Conservation (phyloP, 2,113 vertebrate genomes). For the Leptobrachium ailaonicum region DNA sequence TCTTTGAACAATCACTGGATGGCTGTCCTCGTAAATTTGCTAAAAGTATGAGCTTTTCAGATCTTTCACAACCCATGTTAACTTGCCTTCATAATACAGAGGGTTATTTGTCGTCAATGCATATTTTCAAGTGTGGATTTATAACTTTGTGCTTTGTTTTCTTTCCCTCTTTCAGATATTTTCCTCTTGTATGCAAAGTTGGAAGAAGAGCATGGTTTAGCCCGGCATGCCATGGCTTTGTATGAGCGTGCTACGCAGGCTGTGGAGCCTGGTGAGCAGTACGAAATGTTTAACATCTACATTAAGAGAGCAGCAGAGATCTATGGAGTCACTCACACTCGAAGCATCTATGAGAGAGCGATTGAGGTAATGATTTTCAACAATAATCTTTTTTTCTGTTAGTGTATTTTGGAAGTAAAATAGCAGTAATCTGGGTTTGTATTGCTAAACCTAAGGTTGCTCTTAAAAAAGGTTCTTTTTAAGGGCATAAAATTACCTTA, state of each 20-base stretch:
- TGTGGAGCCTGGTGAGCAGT: constrained; percentile 78
- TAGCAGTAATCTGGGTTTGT: no score
- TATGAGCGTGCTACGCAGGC: constrained; percentile 87
- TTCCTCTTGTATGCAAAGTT: constrained; percentile 87
- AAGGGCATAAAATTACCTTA: no score
- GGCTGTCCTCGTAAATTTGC: constrained; percentile 87
- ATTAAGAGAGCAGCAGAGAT: constrained; percentile 90
- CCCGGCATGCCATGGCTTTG: constrained; percentile 89
- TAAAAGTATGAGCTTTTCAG: constrained; percentile 72
- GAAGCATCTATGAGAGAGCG: constrained; percentile 88
- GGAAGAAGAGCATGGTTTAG: constrained; percentile 88
- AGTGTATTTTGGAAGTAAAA: no score
- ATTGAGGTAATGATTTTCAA: constrained; percentile 74
- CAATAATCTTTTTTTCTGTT: not conserved
- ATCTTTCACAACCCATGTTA: not conserved
- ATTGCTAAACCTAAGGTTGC: no score
- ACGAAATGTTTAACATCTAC: constrained; percentile 94
- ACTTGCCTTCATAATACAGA: not conserved
- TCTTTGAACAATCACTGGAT: constrained; percentile 90
- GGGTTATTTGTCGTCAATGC: no score
- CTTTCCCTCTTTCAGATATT: constrained; percentile 61
- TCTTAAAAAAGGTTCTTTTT: no score
- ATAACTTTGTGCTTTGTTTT: not conserved
- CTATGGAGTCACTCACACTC: constrained; percentile 90
- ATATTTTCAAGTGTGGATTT: no score